Evolutionary conservation across 2,797 vertebrate species (phyloP).

Genomic region (Sorex maritimensis): DNA sequence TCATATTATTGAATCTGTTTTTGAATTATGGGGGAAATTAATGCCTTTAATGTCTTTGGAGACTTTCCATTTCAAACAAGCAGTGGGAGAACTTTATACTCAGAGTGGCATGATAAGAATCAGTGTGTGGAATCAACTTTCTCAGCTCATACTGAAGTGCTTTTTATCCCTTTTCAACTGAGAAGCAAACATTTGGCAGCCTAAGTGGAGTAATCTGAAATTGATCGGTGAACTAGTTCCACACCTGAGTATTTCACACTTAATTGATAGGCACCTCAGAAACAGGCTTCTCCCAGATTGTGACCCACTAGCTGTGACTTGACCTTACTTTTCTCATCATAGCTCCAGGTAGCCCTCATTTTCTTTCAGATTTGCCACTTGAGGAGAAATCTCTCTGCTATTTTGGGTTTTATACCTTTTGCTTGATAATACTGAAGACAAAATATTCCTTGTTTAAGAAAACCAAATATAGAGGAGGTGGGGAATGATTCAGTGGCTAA

Average conservation of each 20-base stretch:
- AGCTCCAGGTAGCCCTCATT: not conserved
- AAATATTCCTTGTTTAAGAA: constrained; percentile 57
- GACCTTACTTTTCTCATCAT: constrained; percentile 34
- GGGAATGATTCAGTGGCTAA: too few species aligned
- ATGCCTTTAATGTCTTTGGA: constrained; percentile 17
- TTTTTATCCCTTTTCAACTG: constrained; percentile 49
- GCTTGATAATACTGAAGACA: constrained; percentile 16
- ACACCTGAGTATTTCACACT: constrained; percentile 4
- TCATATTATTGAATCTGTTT: constrained; percentile 60
- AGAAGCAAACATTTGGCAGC: constrained; percentile 56
- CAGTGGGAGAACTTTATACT: constrained; percentile 66
- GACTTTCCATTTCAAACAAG: constrained; percentile 69
- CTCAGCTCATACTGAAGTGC: constrained; percentile 25
- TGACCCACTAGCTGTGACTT: not conserved
- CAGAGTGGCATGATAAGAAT: constrained; percentile 6
- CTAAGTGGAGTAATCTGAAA: constrained; percentile 59
- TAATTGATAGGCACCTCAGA: constrained; percentile 2
- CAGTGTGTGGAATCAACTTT: constrained; percentile 54
- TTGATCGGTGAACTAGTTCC: constrained; percentile 40
- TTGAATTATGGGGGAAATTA: constrained; percentile 48
- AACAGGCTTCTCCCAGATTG: not conserved
- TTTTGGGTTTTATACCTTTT: constrained; percentile 57
- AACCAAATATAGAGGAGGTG: not conserved
- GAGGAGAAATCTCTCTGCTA: constrained; percentile 45
- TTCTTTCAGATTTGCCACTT: constrained; percentile 60